Evolutionary conservation across 2,888 invertebrate genomes (phyloP), one percentile per base, ranked within the genome.

Genomic region (Danaus chrysippus): DNA sequence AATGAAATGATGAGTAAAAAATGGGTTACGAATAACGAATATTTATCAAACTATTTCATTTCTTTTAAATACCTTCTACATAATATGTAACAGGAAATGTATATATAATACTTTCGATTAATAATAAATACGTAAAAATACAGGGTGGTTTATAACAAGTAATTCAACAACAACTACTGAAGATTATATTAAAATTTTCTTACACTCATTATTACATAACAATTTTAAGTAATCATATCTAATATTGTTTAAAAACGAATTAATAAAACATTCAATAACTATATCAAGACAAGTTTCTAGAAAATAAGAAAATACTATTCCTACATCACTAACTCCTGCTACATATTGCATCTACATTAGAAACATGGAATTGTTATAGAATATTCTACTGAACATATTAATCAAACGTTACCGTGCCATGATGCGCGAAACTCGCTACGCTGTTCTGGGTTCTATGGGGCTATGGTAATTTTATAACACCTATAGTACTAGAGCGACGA

Each of bases 361-460:
- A 46, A 57, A 67, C 65, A 67, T 63, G 55, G 10, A 64, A 58
- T 59, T 49, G 10, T 17, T 19, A 60, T 46, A 57, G 41, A 56
- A 58, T 43, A 56, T 72, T 78, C 81, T 82, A 83, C 74, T 64
- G 66, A 67, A 66, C 59, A 67, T 56, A 58, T 59, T 79, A 72
- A 73, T 79, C 79, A 76, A 84, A 83, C 78, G 79, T 88, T 89
- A 90, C 88, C 90, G 90, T 90, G 89, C 90, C 81, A 78, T 87
- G 88, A 79, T 81, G 82, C 73, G 84, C 81, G 83, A 71, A 81
- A 82, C 78, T 83, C 76, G 83, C 82, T 83, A 87, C 76, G 74
- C 77, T 76, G 78, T 82, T 84, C 81, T 72, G 81, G 84, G 80
- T 80, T 82, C 84, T 87, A 87, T 76, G 71, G 84, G 82, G 81